These are phyloP conservation scores for Clarias macrocephalus DNA, from an alignment of 2,113 vertebrate species.

Conservation along the genomic window DNA sequence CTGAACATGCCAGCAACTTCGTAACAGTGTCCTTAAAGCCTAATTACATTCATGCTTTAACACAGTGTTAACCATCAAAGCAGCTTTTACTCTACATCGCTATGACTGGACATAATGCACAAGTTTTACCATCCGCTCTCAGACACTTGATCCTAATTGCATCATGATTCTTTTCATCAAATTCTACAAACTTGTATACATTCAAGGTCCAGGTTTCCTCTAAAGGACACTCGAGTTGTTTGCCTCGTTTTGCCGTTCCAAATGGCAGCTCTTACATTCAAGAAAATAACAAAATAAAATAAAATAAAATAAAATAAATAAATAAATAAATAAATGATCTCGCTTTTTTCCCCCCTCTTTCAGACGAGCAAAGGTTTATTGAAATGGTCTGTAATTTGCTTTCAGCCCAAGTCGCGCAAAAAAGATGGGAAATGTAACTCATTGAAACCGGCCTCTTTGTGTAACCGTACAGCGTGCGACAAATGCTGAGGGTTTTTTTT, in stretches of 20 bases:
- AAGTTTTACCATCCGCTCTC: neutral
- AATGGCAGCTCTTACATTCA: slow-evolving; percentile 21
- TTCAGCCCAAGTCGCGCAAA: slow-evolving; percentile 12
- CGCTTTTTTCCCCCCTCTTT: neutral
- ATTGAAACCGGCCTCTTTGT: neutral
- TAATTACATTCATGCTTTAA: neutral
- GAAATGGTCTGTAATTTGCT: slow-evolving; percentile 44
- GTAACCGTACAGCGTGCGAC: neutral
- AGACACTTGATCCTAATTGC: neutral
- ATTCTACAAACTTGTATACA: neutral
- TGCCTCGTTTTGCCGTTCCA: neutral
- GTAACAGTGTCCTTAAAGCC: neutral
- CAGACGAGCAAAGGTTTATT: slow-evolving; percentile 29
- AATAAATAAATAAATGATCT: slow-evolving; percentile 2
- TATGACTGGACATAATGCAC: neutral
- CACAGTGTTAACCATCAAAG: neutral
- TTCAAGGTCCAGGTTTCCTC: neutral
- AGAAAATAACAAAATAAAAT: neutral
- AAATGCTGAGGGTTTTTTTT: neutral
- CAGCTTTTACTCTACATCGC: neutral
- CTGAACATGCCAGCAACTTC: neutral
- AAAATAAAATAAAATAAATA: slow-evolving; percentile 1
- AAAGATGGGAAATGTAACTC: slow-evolving; percentile 34
- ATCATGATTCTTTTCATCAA: neutral
- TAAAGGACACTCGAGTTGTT: neutral